phyloP scores from a whole-genome alignment of 2,797 vertebrate genomes.

The Vireo griseus region DNA sequence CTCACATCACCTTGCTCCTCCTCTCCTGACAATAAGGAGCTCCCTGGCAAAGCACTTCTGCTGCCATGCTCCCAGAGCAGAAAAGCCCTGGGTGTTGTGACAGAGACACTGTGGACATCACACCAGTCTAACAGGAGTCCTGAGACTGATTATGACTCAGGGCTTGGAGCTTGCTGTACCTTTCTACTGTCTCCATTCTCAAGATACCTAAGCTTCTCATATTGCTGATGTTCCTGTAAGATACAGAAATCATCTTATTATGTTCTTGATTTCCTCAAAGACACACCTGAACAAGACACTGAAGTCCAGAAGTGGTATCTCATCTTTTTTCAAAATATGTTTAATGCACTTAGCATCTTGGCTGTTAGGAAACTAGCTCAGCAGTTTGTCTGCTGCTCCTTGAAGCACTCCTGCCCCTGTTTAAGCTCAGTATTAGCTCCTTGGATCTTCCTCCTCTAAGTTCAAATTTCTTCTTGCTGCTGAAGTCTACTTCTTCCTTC shows the following conservation, averaged over 20 bases:
- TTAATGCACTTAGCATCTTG: neutral
- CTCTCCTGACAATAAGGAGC: neutral
- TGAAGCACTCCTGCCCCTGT: neutral
- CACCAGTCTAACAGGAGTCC: neutral
- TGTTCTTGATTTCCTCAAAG: neutral
- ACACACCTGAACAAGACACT: neutral
- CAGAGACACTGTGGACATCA: neutral
- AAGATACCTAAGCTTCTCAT: neutral
- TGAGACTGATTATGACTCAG: neutral
- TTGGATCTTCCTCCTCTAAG: neutral
- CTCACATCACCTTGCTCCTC: neutral
- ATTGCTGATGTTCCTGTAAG: neutral
- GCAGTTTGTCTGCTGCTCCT: neutral
- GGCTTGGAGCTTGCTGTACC: neutral
- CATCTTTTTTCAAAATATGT: neutral
- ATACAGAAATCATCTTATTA: neutral
- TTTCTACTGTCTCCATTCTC: neutral
- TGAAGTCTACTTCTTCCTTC: neutral
- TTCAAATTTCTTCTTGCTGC: neutral
- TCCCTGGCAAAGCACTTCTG: neutral
- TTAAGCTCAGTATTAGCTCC: neutral
- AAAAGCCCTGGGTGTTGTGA: neutral
- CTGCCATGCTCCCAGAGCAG: neutral
- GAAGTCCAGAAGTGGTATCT: neutral
- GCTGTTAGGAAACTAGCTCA: neutral